phyloP scores from a whole-genome alignment of 1,140 invertebrate species.

The Hirudo medicinalis region DNA sequence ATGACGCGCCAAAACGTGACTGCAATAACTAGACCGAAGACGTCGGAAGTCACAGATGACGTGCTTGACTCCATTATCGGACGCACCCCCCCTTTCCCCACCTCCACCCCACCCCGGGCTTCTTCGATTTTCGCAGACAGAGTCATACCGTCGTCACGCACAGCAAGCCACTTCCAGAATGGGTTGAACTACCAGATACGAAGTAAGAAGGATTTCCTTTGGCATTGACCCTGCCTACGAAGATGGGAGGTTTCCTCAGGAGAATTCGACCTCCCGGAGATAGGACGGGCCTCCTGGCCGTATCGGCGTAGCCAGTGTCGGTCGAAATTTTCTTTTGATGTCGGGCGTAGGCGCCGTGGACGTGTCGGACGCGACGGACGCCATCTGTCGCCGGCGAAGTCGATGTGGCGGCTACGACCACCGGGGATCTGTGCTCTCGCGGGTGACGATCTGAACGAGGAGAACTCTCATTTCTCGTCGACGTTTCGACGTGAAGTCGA shows the following conservation, averaged over 20 bases:
- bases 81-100: too few relatives aligned
- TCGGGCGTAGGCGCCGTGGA: background rate
- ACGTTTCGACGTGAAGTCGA: too few relatives aligned
- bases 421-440: background rate
- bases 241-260: background rate
- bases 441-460: too few relatives aligned
- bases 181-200: too few relatives aligned
- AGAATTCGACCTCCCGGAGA: background rate
- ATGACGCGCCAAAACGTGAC: too few relatives aligned
- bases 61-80: too few relatives aligned
- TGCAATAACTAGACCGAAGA: too few relatives aligned
- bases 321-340: background rate
- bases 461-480: too few relatives aligned
- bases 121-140: background rate
- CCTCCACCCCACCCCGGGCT: too few relatives aligned
- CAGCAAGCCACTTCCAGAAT: background rate
- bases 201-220: background rate
- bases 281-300: background rate
- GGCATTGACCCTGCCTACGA: slow-evolving; percentile 5
- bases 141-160: slow-evolving; percentile 7
- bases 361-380: background rate
- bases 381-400: background rate
- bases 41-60: too few relatives aligned
- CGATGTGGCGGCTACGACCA: background rate
- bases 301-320: background rate